Percentiles rank a stretch among this genome's conserved stretches.
Evolutionary conservation across 2,888 invertebrate species (phyloP).

Genomic region (Aproaerema taeniolella): DNA sequence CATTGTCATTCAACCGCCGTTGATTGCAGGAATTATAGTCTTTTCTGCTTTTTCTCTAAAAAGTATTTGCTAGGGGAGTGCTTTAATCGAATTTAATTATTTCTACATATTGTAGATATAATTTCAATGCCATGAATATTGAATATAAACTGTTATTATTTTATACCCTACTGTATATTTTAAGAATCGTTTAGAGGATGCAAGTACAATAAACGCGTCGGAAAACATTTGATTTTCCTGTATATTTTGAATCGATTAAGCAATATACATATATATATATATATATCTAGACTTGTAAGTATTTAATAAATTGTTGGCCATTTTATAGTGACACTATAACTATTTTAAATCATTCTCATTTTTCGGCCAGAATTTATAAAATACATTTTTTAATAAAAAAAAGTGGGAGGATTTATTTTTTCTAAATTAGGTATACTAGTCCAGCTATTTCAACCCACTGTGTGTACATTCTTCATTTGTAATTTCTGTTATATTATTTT

Average conservation of each 20-base stretch:
- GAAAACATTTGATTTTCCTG: slow-evolving; percentile 40
- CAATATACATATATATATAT: too few species aligned
- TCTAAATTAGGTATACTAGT: slow-evolving; percentile 72
- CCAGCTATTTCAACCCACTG: slow-evolving; percentile 58
- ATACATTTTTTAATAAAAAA: slow-evolving; percentile 51
- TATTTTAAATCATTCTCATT: slow-evolving; percentile 34
- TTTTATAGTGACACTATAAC: slow-evolving; percentile 40
- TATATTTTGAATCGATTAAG: slow-evolving; percentile 69
- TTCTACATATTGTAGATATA: slow-evolving; percentile 35
- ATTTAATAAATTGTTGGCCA: slow-evolving; percentile 62
- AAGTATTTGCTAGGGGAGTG: too few species aligned
- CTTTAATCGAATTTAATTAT: slow-evolving; percentile 18
- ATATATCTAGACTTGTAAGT: slow-evolving; percentile 69
- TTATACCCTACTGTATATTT: slow-evolving; percentile 27
- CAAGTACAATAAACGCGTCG: slow-evolving; percentile 40
- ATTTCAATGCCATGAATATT: slow-evolving; percentile 49
- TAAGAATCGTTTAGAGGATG: slow-evolving; percentile 62
- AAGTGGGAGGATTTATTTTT: slow-evolving; percentile 61
- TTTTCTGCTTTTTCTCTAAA: too few species aligned
- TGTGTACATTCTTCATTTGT: slow-evolving; percentile 61
- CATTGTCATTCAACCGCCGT: too few species aligned
- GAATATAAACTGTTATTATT: slow-evolving; percentile 28
- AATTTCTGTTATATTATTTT: slow-evolving; percentile 68
- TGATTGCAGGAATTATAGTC: too few species aligned
- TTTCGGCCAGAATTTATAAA: slow-evolving; percentile 59